Percentiles rank a stretch among this genome's conserved stretches.
These are phyloP conservation scores for Sarotherodon lohbergeri DNA, from an alignment of 2,113 vertebrate species.

Conservation along the genomic window DNA sequence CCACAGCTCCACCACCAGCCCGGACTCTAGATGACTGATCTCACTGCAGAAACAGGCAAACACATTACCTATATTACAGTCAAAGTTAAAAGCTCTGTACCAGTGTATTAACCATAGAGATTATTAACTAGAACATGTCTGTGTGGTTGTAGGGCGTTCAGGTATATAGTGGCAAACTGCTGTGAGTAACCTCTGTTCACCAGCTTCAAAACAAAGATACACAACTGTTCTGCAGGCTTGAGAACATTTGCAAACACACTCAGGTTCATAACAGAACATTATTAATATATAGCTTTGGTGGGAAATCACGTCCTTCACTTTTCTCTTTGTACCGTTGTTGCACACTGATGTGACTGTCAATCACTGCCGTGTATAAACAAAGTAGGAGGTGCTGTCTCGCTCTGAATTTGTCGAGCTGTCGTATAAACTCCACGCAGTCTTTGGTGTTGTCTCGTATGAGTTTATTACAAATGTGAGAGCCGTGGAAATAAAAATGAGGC, in stretches of 20 bases:
- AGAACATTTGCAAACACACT: background rate
- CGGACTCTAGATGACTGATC: slow-evolving; percentile 89
- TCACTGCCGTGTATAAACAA: background rate
- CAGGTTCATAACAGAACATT: background rate
- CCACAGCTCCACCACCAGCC: slow-evolving; percentile 95
- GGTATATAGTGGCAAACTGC: background rate
- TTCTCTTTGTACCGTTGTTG: background rate
- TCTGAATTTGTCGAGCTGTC: background rate
- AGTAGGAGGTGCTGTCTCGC: background rate
- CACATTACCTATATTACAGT: background rate
- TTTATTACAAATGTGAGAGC: background rate
- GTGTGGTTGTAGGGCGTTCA: background rate
- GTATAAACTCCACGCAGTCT: background rate
- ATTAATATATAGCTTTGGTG: background rate
- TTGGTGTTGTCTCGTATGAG: background rate
- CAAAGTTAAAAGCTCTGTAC: background rate
- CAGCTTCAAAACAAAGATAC: background rate
- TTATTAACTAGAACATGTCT: background rate
- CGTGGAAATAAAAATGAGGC: background rate
- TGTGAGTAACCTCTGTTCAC: rapidly evolving
- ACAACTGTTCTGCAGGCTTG: background rate
- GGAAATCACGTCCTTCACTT: background rate
- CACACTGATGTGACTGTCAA: background rate
- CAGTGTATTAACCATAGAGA: background rate
- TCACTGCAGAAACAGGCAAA: slow-evolving; percentile 73